These are phyloP conservation scores for Pecten maximus DNA, from an alignment of 2,888 invertebrate species.

Conservation along the genomic window DNA sequence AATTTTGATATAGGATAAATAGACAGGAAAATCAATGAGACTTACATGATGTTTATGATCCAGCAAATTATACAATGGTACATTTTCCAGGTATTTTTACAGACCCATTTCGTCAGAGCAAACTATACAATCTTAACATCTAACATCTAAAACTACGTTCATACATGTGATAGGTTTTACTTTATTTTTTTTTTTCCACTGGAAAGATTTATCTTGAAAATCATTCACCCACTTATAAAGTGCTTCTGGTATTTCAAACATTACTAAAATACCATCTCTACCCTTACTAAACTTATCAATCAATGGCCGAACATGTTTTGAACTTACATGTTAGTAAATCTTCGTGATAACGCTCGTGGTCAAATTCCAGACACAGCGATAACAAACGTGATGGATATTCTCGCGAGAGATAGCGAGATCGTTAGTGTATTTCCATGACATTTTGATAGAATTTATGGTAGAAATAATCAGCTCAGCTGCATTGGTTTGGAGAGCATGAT, in stretches of 20 bases:
- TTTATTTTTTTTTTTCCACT: too few relatives aligned
- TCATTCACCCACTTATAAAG: too few relatives aligned
- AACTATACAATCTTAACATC: too few relatives aligned
- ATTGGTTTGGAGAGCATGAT: background rate
- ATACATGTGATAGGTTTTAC: too few relatives aligned
- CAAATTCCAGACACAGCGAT: background rate
- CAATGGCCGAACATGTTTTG: background rate
- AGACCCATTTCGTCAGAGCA: too few relatives aligned
- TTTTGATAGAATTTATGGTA: constrained; percentile 9
- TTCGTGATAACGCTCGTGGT: background rate
- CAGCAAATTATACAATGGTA: too few relatives aligned
- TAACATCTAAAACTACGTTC: too few relatives aligned
- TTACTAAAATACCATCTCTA: background rate
- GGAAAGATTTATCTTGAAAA: too few relatives aligned
- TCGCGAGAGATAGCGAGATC: constrained; percentile 27
- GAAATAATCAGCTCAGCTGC: background rate
- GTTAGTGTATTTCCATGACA: constrained; percentile 11
- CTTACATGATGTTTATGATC: too few relatives aligned
- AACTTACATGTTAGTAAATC: constrained; percentile 4
- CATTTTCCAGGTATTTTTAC: too few relatives aligned
- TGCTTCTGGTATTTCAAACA: background rate
- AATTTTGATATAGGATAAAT: too few relatives aligned
- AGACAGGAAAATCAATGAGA: too few relatives aligned
- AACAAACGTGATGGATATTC: constrained; percentile 2
- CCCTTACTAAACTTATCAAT: background rate